Base-by-base conservation (phyloP, 2,888 invertebrate species). In the Cryptocephalus primarius region DNA sequence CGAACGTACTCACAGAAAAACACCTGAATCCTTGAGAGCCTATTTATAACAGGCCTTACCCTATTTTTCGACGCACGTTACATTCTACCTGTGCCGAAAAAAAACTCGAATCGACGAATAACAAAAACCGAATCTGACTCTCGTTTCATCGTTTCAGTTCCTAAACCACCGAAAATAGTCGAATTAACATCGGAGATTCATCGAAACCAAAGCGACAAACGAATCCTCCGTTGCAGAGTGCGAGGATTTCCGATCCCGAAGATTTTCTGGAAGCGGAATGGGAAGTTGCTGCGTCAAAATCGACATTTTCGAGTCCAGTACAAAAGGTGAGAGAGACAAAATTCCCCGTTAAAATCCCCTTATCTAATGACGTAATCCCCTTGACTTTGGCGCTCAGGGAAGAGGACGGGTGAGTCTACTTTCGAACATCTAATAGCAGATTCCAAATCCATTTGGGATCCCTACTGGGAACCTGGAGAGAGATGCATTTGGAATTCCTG, bases 261-360 rank as follows among this genome's bases (percentile, higher is more conserved):
- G 56, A 82, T 91, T 58, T 78, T 83, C 59, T 92, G 91, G 91
- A 83, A 79, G 73, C 83, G 83, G 71, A 80, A 86, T 73, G 82
- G 80, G 59, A 77, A 79, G 56, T 74, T 76, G 47, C 75, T 82
- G 58, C 78, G 77, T 62, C 77, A 76, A 48, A 73, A 75, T 52
- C 71, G 73, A 56, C 70, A 75, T 61, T 73, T 75, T 65, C 76
- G 76, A 70, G 79, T 80, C 73, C 77, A 74, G 64, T 55, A 60
- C 48, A 79, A 73, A 69, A 80, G 79, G 80, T 80, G 65, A 69
- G 69, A 41, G 6, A 36, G 4, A 36, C n/a, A 22, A 2, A 22
- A 4, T 22, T 22, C 22, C 22, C 22, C 22, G 22, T 22, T 22
- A 2, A 6, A 22, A 22, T 22, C 6, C 22, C 22, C 22, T 4